These are phyloP conservation scores for Ovibos moschatus DNA, from an alignment of 2,113 vertebrate genomes.

Conservation along the genomic window DNA sequence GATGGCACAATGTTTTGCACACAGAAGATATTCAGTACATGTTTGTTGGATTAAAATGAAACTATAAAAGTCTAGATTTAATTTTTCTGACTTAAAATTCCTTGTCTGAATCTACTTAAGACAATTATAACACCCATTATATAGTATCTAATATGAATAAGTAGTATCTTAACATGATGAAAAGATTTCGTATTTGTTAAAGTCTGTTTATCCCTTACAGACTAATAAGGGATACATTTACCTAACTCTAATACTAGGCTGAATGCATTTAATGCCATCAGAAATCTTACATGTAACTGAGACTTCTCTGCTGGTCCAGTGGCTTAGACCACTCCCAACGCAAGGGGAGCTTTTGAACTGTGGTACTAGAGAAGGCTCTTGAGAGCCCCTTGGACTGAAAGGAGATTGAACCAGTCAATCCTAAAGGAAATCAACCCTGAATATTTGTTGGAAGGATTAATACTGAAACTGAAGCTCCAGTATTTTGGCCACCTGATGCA, in stretches of 20 bases:
- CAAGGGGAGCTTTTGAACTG: neutral
- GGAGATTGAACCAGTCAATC: neutral
- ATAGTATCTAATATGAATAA: neutral
- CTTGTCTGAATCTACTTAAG: neutral
- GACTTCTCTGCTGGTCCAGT: neutral
- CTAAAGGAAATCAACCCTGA: neutral
- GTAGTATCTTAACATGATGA: neutral
- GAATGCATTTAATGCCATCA: neutral
- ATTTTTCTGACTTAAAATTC: slow-evolving; percentile 23
- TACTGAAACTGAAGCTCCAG: neutral
- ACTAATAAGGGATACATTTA: neutral
- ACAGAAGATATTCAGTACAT: neutral
- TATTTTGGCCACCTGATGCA: neutral
- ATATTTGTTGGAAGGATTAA: neutral
- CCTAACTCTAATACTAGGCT: neutral
- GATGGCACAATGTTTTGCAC: neutral
- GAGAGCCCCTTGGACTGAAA: neutral
- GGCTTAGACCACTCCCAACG: neutral
- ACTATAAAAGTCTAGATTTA: neutral
- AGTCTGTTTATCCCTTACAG: neutral
- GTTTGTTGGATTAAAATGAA: neutral
- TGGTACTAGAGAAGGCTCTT: neutral
- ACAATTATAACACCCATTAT: neutral
- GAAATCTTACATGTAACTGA: neutral
- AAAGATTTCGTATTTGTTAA: neutral